These are phyloP conservation scores for Volucella inanis DNA, from an alignment of 2,888 invertebrate genomes.

Conservation along the genomic window DNA sequence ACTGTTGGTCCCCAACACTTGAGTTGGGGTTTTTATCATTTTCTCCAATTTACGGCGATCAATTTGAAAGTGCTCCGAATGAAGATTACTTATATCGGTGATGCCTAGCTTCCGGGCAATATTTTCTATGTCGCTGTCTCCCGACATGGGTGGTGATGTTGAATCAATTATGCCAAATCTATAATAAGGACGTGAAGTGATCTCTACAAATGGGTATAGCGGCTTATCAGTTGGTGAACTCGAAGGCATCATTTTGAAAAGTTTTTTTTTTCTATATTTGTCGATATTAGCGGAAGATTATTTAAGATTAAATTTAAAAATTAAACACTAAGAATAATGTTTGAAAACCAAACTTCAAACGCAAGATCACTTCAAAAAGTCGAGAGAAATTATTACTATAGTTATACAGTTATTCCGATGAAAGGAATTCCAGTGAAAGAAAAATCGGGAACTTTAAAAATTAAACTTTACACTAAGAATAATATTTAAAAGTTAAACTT, in stretches of 20 bases:
- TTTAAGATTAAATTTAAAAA: too few species aligned
- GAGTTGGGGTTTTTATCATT: constrained; percentile 91
- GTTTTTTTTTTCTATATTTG: too few species aligned
- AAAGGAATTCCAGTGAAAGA: too few species aligned
- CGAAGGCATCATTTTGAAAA: constrained; percentile 77
- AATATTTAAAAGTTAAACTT: too few species aligned
- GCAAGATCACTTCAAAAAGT: too few species aligned
- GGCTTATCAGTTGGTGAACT: constrained; percentile 79
- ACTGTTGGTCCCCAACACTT: constrained; percentile 79
- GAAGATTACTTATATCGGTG: constrained; percentile 88
- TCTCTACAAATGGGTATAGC: constrained; percentile 76
- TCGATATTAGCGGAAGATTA: too few species aligned
- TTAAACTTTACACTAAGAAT: too few species aligned
- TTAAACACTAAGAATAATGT: too few species aligned
- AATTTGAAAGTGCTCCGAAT: constrained; percentile 95
- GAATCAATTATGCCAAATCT: constrained; percentile 82
- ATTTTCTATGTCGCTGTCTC: constrained; percentile 86
- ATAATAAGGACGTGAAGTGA: constrained; percentile 78
- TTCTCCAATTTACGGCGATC: constrained; percentile 96
- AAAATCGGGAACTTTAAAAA: too few species aligned
- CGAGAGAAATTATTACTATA: too few species aligned
- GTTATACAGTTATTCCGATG: too few species aligned
- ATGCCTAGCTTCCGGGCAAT: constrained; percentile 89
- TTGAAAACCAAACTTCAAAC: too few species aligned
- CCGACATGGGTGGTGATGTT: constrained; percentile 75